Evolutionary conservation across 2,888 invertebrate genomes (phyloP).

Genomic region (Carcina quercana): DNA sequence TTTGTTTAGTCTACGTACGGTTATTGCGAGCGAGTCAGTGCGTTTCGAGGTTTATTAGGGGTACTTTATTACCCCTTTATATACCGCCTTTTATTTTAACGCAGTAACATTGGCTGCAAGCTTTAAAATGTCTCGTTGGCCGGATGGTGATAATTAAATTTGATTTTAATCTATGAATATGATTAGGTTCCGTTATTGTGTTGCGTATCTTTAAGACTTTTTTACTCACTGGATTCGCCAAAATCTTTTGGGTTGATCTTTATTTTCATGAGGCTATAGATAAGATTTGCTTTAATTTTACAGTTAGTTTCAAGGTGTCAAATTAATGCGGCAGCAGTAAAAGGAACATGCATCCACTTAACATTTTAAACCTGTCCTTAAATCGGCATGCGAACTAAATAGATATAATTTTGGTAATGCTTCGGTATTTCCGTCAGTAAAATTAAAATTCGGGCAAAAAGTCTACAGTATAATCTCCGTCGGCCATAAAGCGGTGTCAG

Average conservation of each 20-base stretch:
- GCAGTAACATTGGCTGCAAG: slow-evolving; percentile 40
- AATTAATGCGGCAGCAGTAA: slow-evolving; percentile 18
- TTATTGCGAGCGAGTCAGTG: slow-evolving; percentile 58
- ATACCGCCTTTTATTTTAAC: slow-evolving; percentile 43
- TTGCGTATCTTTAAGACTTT: slow-evolving; percentile 36
- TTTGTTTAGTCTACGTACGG: slow-evolving; percentile 72
- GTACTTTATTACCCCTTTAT: slow-evolving; percentile 63
- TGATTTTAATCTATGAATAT: slow-evolving; percentile 58
- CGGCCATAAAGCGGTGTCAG: slow-evolving; percentile 58
- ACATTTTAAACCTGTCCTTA: too few relatives aligned
- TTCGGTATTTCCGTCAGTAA: slow-evolving; percentile 31
- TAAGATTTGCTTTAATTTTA: slow-evolving; percentile 30
- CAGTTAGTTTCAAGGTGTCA: slow-evolving; percentile 22
- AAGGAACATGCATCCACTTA: slow-evolving; percentile 6
- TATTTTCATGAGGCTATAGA: slow-evolving; percentile 34
- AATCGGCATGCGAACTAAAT: slow-evolving; percentile 15
- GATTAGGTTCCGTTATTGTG: slow-evolving; percentile 47
- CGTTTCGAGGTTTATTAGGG: slow-evolving; percentile 68
- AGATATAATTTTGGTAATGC: slow-evolving; percentile 26
- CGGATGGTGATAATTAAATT: slow-evolving; percentile 60
- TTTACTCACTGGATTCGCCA: slow-evolving; percentile 28
- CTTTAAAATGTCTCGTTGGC: slow-evolving; percentile 35
- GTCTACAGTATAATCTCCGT: slow-evolving; percentile 47
- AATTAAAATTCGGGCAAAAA: slow-evolving; percentile 41
- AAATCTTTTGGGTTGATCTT: slow-evolving; percentile 42